Base-by-base conservation (phyloP, 2,797 vertebrate species). In the Sebastes glaucus region DNA sequence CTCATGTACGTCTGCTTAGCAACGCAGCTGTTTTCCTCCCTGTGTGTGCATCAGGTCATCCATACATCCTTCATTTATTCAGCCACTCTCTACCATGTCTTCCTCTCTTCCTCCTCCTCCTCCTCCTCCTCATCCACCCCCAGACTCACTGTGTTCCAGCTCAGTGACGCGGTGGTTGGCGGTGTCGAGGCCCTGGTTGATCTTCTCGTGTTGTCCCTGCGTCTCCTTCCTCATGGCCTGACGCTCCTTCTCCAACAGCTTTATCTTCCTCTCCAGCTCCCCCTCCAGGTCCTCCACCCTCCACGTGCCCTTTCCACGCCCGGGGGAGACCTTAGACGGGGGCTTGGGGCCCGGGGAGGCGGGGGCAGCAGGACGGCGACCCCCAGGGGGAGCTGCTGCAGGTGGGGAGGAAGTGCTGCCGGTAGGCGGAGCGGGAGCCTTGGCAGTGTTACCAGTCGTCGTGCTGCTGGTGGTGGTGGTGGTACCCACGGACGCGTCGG, bases 281-380 rank as follows among this genome's bases (percentile, higher is more conserved):
- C 94, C 94, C 75, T 95, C 96, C 71, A 96, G 89, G 80, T 96
- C 94, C 89, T 95, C 95, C 87, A 96, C 95, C 66, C 90, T 93
- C 94, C 93, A 94, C 69, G 92, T 87, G 67, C 89, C 85, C 88
- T 94, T 94, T 5, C 82, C 90, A 0, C 94, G 91, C 6, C 90
- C 92, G 0, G 87, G 42, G 18, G 88, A 5, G 20, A 75, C 77
- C 79, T 93, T 94, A 0, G 85, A 46, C 1, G 87, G 71, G 18
- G 89, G 59, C 32, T 80, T 93, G 77, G 81, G 25, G 1, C 9
- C 88, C 2, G 88, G 65, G n/a, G 90, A 71, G 6, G 80, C 77
- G 0, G 85, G 90, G 8, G 88, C 75, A 25, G 73, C 46, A 1
- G 88, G 93, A 4, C 90, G 90, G 2, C 90, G 90, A 11, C 72